Evolutionary conservation across 64 coral and sea anemone genomes (phyloP).

Genomic region (Montipora capricornis): DNA sequence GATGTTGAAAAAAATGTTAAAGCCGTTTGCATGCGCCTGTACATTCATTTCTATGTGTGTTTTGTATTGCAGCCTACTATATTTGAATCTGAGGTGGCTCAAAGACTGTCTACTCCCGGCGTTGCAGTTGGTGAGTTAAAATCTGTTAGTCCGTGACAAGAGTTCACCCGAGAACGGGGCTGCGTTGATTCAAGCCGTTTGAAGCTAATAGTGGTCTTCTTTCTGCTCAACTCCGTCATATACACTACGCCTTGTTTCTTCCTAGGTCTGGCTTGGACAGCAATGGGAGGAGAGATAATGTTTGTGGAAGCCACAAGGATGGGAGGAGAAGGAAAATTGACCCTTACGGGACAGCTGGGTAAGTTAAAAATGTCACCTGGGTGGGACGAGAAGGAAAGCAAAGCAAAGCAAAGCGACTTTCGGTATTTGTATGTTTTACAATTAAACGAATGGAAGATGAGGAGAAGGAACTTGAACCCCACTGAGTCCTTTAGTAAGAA

Average conservation of each 20-base stretch:
- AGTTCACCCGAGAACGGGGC: no score
- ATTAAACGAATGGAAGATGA: no score
- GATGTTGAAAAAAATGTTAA: no score
- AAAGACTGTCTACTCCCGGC: constrained; percentile 80
- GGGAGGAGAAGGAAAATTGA: constrained; percentile 91
- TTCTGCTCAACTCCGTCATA: no score
- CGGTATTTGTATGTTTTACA: no score
- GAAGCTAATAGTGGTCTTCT: no score
- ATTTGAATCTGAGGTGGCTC: constrained; percentile 92
- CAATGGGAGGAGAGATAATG: constrained; percentile 97
- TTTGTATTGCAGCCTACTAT: constrained; percentile 61
- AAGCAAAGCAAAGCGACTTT: no score
- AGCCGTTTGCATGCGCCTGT: no score
- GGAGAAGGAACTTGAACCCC: no score
- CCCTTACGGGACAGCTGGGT: constrained; percentile 89
- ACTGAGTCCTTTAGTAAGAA: no score
- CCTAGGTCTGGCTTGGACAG: constrained; percentile 89
- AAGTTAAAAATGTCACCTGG: background rate
- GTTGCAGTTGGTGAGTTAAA: constrained; percentile 79
- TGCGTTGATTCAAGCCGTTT: no score
- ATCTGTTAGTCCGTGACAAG: no score
- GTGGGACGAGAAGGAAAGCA: background rate
- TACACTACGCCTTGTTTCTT: background rate
- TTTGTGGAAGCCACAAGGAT: constrained; percentile 94
- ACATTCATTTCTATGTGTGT: background rate